Evolutionary conservation across 2,797 vertebrate genomes (phyloP), one percentile per base, ranked within the genome.

Genomic region (Pelobates cultripes): DNA sequence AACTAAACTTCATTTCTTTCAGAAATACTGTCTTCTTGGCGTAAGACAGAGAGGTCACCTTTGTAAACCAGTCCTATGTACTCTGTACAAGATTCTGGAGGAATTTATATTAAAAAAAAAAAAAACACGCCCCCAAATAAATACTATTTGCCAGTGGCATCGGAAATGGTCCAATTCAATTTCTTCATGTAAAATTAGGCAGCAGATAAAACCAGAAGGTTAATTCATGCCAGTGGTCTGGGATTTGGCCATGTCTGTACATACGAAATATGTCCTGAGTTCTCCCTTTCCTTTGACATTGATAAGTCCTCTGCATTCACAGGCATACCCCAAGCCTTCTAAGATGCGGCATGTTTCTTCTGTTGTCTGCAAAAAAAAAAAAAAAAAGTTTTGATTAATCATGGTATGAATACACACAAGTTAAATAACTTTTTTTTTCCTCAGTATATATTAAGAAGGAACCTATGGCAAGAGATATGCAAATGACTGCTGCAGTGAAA

Each of bases 241-340:
- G 85, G 95, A 96, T 94, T 99, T 99, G 92, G 95, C 95, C 81
- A 94, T 95, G 88, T 99, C 98, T 0, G 97, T 97, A 78, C 97
- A 98, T 85, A 99, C 94, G 85, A 98, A 99, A 89, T 97, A 99
- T 79, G 98, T 99, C 89, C 92, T 94, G 78, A 99, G 92, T 83
- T 99, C 97, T 12, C 98, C 98, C 89, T 99, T 99, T 80, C 98
- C 98, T 90, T 99, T 99, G 78, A 99, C 97, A 0, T 94, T 96
- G 82, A 99, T 99, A 78, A 98, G 90, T 63, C 98, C 98, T 9
- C 98, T 93, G 71, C 97, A 99, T 64, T 99, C 97, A 7, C 97
- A 99, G 0, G 94, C 97, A 87, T 99, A 99, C 9, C 98, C 97
- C 67, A 99, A 85, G 76, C 89, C 92, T 87, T 93, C 93, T 45